phyloP scores from a whole-genome alignment of 1,140 invertebrate genomes.

The Zeugodacus cucurbitae region DNA sequence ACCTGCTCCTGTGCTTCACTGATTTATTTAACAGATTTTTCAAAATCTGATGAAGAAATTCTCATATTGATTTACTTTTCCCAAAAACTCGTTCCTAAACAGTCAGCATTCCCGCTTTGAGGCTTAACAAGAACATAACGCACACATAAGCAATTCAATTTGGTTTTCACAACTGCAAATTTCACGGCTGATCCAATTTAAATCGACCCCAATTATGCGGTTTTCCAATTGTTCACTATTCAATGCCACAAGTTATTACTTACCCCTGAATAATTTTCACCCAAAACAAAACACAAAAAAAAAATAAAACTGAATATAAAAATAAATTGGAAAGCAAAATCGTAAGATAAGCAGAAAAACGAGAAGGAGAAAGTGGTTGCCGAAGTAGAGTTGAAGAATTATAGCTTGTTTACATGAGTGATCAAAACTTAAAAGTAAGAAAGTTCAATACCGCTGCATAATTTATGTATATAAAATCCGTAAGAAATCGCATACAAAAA shows the following conservation, averaged over 20 bases:
- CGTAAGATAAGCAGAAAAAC: not conserved
- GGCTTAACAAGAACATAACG: too few relatives aligned
- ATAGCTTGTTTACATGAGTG: conserved; percentile 32
- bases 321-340: not conserved
- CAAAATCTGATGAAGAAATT: too few relatives aligned
- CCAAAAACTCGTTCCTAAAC: too few relatives aligned
- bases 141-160: not conserved
- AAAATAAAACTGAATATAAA: not conserved
- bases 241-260: conserved; percentile 15
- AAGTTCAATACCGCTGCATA: conserved; percentile 34
- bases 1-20: too few relatives aligned
- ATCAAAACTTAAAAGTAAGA: conserved; percentile 35
- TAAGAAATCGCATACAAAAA: not conserved
- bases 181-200: conserved; percentile 8
- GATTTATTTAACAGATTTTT: too few relatives aligned
- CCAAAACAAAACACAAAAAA: not conserved
- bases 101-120: too few relatives aligned
- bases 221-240: conserved; percentile 14
- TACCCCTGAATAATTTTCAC: conserved; percentile 11
- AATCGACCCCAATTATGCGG: conserved; percentile 30
- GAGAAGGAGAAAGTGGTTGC: not conserved
- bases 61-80: too few relatives aligned
- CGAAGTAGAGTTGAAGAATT: conserved; percentile 12
- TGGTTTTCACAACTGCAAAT: not conserved
- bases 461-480: conserved; percentile 24